Evolutionary conservation across 2,797 vertebrate genomes (phyloP).

Genomic region (Graptemys geographica): DNA sequence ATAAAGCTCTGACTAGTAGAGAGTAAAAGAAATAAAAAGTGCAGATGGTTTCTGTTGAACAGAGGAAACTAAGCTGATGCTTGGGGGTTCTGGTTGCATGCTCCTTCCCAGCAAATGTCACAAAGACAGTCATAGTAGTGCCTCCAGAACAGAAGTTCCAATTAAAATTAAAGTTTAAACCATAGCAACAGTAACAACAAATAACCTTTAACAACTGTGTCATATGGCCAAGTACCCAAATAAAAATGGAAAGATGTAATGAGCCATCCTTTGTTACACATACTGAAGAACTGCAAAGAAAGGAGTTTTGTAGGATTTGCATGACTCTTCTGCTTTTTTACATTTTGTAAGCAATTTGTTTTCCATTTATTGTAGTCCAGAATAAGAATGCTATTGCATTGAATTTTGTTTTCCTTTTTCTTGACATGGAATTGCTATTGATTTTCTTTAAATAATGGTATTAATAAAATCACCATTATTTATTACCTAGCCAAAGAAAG

Average conservation of each 20-base stretch:
- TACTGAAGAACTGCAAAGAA: conserved; percentile 9
- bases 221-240: background rate
- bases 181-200: background rate
- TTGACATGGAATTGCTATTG: background rate
- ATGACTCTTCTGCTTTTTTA: background rate
- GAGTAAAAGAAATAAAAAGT: background rate
- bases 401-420: background rate
- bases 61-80: background rate
- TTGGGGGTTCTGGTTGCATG: background rate
- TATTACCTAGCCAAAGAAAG: background rate
- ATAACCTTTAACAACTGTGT: background rate
- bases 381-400: background rate
- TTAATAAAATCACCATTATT: conserved; percentile 21
- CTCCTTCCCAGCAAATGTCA: background rate
- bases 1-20: background rate
- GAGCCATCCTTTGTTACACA: background rate
- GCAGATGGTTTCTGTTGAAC: background rate
- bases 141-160: background rate
- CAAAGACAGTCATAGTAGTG: background rate
- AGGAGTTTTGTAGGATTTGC: background rate
- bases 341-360: background rate
- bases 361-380: background rate
- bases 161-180: conserved; percentile 14
- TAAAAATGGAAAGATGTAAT: conserved; percentile 2
- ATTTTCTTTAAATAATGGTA: conserved; percentile 26